Evolutionary conservation across 2,113 vertebrate genomes (phyloP).

Genomic region (Hyla sarda): DNA sequence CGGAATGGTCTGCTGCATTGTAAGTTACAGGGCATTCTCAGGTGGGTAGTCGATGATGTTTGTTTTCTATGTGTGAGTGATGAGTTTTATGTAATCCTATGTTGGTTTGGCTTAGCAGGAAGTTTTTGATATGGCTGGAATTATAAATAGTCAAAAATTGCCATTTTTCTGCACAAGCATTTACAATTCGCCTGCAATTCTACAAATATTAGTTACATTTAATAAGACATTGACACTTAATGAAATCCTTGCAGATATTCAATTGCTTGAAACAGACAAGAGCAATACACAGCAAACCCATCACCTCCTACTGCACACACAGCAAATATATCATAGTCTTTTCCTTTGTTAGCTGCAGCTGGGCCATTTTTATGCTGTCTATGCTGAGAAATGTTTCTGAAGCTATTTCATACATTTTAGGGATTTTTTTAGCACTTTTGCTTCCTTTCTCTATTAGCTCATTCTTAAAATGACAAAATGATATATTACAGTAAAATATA

Average conservation of each 20-base stretch:
- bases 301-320: conserved; percentile 25
- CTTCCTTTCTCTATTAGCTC: neutral
- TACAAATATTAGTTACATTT: conserved; percentile 4
- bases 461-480: conserved; percentile 53
- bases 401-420: conserved; percentile 33
- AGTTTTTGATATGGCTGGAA: too few relatives aligned
- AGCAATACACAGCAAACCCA: conserved; percentile 36
- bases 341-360: conserved; percentile 45
- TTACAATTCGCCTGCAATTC: neutral
- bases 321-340: conserved; percentile 52
- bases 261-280: conserved; percentile 9
- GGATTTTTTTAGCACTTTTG: conserved; percentile 22
- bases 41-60: too few relatives aligned
- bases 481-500: conserved; percentile 39
- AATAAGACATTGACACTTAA: conserved; percentile 11
- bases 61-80: too few relatives aligned
- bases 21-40: too few relatives aligned
- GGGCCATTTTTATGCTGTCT: conserved; percentile 37
- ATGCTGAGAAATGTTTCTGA: conserved; percentile 33
- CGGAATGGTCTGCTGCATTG: too few relatives aligned
- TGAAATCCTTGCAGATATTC: conserved; percentile 6
- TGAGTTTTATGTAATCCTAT: too few relatives aligned
- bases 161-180: neutral
- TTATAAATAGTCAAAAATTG: neutral
- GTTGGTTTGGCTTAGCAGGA: too few relatives aligned